A percentile compares a stretch with the other conserved stretches of the same genome.
Conservation (phyloP, 2,113 vertebrate species). For the Crotalus tigris region DNA sequence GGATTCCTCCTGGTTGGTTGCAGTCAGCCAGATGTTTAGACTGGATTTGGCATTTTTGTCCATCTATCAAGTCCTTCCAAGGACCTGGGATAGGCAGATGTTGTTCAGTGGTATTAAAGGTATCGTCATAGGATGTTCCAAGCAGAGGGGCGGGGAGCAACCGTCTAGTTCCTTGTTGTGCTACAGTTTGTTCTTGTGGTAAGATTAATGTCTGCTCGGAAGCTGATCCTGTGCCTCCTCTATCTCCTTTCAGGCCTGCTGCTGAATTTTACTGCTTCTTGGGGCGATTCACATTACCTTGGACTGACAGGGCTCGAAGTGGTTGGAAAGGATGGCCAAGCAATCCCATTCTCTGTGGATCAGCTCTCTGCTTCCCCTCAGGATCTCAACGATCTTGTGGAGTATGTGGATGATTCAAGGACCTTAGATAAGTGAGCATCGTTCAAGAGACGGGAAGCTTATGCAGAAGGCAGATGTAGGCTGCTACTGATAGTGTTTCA, state of each 20-base stretch:
- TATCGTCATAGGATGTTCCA: not conserved
- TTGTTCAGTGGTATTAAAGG: not conserved
- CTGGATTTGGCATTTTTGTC: not conserved
- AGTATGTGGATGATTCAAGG: slow-evolving; percentile 78
- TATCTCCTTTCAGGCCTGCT: slow-evolving; percentile 75
- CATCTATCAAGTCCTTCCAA: not conserved
- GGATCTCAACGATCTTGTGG: slow-evolving; percentile 87
- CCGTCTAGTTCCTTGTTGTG: not conserved
- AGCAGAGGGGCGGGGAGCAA: not conserved
- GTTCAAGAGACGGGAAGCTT: not conserved
- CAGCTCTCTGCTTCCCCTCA: slow-evolving; percentile 83
- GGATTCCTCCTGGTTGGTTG: not conserved
- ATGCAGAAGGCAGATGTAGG: too few species aligned
- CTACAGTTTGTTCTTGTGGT: not conserved
- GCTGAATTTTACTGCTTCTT: slow-evolving; percentile 83
- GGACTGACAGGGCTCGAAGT: slow-evolving; percentile 92
- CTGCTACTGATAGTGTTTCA: not conserved
- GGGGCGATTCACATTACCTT: slow-evolving; percentile 90
- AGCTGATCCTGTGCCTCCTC: not conserved
- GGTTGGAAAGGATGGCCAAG: slow-evolving; percentile 82
- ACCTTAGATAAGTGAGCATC: slow-evolving; percentile 87
- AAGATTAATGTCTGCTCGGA: not conserved
- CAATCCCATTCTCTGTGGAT: slow-evolving; percentile 74
- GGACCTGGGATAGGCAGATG: not conserved
- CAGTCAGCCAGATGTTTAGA: not conserved